Conservation (phyloP, 2,113 vertebrate genomes). For the Montifringilla adamsi region DNA sequence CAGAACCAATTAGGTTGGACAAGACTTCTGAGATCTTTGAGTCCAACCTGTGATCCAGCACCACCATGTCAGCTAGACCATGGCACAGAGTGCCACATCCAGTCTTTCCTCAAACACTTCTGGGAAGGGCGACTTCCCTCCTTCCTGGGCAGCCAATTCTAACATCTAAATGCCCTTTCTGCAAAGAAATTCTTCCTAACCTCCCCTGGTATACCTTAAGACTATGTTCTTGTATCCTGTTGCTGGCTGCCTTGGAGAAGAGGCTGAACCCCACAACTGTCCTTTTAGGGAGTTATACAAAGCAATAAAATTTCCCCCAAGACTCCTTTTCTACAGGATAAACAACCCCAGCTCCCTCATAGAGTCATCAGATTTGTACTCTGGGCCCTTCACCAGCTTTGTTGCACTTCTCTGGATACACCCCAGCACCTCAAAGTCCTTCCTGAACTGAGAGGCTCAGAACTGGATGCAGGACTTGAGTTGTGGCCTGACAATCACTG, state of each 20-base stretch:
- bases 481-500: not conserved
- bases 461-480: rapidly evolving
- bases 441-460: not conserved
- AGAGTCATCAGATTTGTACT: not conserved
- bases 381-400: not conserved
- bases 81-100: rapidly evolving
- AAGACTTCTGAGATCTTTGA: not conserved
- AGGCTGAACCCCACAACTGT: not conserved
- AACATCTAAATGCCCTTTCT: not conserved
- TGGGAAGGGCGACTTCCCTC: not conserved
- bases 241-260: not conserved
- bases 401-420: not conserved
- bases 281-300: not conserved
- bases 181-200: not conserved
- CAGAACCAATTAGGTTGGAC: not conserved
- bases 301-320: not conserved
- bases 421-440: not conserved
- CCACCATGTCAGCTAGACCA: not conserved
- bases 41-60: not conserved
- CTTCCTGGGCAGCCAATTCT: not conserved
- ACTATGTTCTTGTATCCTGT: not conserved
- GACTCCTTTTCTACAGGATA: not conserved
- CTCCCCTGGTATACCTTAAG: not conserved
- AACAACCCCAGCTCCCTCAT: not conserved
- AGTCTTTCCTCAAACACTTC: not conserved